phyloP scores from a whole-genome alignment of 2,113 vertebrate genomes.

The Columbina picui region DNA sequence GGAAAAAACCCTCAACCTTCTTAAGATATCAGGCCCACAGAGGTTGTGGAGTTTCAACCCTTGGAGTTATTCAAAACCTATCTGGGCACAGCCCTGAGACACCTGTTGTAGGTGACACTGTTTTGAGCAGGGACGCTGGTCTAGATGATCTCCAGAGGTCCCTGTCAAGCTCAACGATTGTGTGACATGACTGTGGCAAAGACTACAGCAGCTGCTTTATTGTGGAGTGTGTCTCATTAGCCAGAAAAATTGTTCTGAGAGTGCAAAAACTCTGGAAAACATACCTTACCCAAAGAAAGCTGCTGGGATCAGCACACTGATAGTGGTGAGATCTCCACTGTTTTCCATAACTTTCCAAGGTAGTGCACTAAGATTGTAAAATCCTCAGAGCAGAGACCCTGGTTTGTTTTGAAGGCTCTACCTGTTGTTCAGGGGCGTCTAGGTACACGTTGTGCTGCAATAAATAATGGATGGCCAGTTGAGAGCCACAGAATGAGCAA shows the following conservation, averaged over 20 bases:
- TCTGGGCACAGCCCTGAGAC: neutral
- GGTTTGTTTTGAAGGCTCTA: neutral
- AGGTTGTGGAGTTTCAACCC: neutral
- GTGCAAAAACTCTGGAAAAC: neutral
- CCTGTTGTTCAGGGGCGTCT: neutral
- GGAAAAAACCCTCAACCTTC: too few relatives aligned
- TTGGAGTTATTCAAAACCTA: neutral
- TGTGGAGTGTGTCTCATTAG: neutral
- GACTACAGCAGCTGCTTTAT: neutral
- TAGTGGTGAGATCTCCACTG: neutral
- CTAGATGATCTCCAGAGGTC: neutral
- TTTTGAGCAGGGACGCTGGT: neutral
- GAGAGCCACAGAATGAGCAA: neutral
- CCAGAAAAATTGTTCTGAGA: neutral
- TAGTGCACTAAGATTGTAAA: neutral
- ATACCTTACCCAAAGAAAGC: neutral
- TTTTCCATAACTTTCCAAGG: neutral
- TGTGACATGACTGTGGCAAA: neutral
- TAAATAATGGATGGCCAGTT: slow-evolving; percentile 1
- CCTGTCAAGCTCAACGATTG: neutral
- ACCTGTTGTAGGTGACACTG: neutral
- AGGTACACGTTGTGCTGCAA: neutral
- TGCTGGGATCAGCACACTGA: neutral
- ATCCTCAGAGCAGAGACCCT: neutral
- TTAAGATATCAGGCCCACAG: too few relatives aligned